These are phyloP conservation scores for Abramis brama DNA, from an alignment of 2,113 vertebrate genomes.

Conservation along the genomic window DNA sequence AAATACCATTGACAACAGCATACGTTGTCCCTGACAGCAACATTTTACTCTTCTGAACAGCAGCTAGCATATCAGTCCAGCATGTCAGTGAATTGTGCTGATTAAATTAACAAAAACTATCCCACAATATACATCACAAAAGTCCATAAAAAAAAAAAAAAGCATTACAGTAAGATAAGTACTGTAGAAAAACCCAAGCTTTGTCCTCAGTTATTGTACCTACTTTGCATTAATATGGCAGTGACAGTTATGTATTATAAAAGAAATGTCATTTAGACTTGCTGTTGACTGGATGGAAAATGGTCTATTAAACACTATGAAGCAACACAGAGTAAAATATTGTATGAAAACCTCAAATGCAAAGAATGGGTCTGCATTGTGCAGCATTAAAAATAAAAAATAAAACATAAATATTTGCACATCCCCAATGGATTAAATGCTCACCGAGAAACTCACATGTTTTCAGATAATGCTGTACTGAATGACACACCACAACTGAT, in stretches of 20 bases:
- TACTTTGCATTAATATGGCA: conserved; percentile 85
- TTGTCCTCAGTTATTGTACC: conserved; percentile 82
- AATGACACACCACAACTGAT: not conserved
- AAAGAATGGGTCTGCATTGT: conserved; percentile 79
- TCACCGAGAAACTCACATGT: conserved; percentile 80
- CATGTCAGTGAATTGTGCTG: conserved; percentile 99
- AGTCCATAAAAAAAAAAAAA: conserved; percentile 84
- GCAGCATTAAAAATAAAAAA: conserved; percentile 77
- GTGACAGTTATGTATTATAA: conserved; percentile 85
- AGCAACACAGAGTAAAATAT: conserved; percentile 77
- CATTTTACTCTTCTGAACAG: conserved; percentile 79
- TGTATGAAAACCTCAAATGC: conserved; percentile 81
- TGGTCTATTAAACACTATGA: conserved; percentile 63
- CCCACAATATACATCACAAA: conserved; percentile 98
- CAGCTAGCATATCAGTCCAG: conserved; percentile 99
- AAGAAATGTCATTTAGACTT: conserved; percentile 83
- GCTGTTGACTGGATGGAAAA: conserved; percentile 82
- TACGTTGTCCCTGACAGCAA: conserved; percentile 83
- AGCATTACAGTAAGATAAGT: conserved; percentile 94
- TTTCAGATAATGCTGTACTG: conserved; percentile 64
- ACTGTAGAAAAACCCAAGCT: conserved; percentile 85
- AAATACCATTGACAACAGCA: conserved; percentile 88
- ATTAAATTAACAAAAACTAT: conserved; percentile 99
- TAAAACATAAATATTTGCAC: conserved; percentile 89
- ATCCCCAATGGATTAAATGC: conserved; percentile 82